phyloP scores from a whole-genome alignment of 2,888 invertebrate genomes.

The Micropterix aruncella region DNA sequence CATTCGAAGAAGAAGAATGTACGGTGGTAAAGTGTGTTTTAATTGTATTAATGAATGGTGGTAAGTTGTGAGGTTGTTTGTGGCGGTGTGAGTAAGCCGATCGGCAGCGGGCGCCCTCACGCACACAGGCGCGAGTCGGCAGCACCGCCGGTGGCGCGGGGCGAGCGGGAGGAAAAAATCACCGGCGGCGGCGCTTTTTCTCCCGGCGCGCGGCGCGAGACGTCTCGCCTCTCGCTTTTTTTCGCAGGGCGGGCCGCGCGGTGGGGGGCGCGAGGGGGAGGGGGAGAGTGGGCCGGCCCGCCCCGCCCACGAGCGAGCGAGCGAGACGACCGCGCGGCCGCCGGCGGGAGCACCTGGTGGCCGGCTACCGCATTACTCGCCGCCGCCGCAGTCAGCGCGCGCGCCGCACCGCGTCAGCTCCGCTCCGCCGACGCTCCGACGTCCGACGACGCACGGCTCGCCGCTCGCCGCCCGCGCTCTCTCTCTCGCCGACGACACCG shows the following conservation, averaged over 20 bases:
- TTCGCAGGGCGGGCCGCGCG: not conserved
- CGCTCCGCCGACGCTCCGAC: constrained; percentile 32
- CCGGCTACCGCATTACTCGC: constrained; percentile 50
- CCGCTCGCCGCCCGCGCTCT: constrained; percentile 11
- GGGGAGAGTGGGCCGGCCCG: constrained; percentile 24
- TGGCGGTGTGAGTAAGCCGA: no score
- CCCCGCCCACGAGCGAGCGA: constrained; percentile 30
- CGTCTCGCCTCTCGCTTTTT: not conserved
- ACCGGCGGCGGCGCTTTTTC: constrained; percentile 1
- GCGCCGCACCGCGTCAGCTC: constrained; percentile 39
- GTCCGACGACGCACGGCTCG: constrained; percentile 21
- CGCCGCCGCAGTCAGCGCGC: constrained; percentile 33
- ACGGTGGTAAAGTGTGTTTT: no score
- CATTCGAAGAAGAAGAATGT: no score
- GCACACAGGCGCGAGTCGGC: not conserved
- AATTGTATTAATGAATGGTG: no score
- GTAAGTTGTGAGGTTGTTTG: no score
- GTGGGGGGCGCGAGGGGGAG: not conserved
- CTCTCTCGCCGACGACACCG: constrained; percentile 22
- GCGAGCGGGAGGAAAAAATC: not conserved
- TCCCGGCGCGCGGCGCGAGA: not conserved
- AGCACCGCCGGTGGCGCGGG: not conserved
- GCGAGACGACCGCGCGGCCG: constrained; percentile 40
- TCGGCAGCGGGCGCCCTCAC: no score
- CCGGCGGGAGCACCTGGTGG: constrained; percentile 39